phyloP scores from a whole-genome alignment of 2,797 vertebrate genomes.

The Alfaro cultratus region DNA sequence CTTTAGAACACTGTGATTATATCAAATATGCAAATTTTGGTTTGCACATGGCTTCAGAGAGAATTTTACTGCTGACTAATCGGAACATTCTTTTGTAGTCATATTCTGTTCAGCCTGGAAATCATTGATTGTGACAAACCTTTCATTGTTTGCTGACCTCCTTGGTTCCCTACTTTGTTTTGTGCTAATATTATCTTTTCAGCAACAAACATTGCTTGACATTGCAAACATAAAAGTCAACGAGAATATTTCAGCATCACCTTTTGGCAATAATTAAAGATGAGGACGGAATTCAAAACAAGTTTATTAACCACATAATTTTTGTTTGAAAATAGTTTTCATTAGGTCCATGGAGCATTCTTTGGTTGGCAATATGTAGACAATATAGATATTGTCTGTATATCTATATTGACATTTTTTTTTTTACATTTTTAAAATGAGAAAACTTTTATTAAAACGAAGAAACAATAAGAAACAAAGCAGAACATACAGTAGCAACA shows the following conservation, averaged over 20 bases:
- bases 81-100: neutral
- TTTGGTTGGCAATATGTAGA: neutral
- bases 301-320: neutral
- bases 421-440: too few relatives aligned
- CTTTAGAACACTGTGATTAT: neutral
- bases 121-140: neutral
- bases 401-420: too few relatives aligned
- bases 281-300: neutral
- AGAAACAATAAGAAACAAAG: neutral
- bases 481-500: constrained; percentile 12
- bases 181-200: neutral
- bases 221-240: neutral
- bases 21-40: neutral
- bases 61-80: neutral
- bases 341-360: neutral
- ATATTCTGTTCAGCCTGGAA: neutral
- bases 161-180: neutral
- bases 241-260: neutral
- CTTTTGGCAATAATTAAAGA: neutral
- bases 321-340: neutral
- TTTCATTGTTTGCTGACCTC: neutral
- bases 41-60: neutral
- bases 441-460: neutral
- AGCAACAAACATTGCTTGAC: neutral
- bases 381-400: too few relatives aligned